phyloP scores from a whole-genome alignment of 2,888 invertebrate species.

The Chironomus tentans region DNA sequence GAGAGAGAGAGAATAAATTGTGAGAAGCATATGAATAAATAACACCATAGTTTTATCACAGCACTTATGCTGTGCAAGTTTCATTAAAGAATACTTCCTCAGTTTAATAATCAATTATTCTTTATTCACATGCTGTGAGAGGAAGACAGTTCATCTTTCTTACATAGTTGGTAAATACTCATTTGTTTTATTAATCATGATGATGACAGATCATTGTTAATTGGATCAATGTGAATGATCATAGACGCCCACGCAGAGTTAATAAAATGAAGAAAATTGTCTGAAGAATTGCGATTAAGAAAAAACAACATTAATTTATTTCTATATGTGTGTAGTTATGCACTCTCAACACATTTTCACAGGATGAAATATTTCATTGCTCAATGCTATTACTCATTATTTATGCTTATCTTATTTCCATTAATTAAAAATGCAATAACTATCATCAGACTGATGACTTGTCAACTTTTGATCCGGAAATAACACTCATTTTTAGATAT shows the following conservation, averaged over 20 bases:
- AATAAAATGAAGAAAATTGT: neutral
- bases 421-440: no score
- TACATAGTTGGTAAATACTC: neutral
- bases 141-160: neutral
- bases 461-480: no score
- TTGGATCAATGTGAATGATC: neutral
- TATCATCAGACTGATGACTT: no score
- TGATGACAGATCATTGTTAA: neutral
- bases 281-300: neutral
- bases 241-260: neutral
- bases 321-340: neutral
- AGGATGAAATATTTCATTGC: neutral
- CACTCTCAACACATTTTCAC: neutral
- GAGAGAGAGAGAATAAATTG: no score
- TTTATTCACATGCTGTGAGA: no score
- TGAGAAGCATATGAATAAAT: neutral
- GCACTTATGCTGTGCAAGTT: no score
- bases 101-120: neutral
- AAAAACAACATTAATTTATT: neutral
- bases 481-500: no score
- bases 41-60: no score
- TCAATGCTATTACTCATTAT: no score
- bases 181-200: neutral
- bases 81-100: neutral
- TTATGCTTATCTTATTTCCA: no score